Base-by-base conservation (phyloP, 2,888 invertebrate species). In the Zaprionus bogoriensis region DNA sequence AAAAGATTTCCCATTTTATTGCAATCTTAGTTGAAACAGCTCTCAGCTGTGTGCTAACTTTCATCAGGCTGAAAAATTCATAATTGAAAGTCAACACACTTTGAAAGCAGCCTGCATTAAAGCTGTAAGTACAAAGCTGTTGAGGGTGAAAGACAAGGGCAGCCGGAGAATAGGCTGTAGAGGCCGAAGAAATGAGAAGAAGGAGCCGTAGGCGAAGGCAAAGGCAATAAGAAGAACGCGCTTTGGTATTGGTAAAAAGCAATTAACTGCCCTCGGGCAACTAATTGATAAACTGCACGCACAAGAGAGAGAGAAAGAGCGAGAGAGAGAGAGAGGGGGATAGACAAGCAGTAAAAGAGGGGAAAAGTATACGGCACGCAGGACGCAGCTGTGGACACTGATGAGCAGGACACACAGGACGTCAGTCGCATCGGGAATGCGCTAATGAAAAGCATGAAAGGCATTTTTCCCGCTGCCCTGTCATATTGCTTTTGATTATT, bases 201-300 rank as follows among this genome's bases (percentile, higher is more conserved):
- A 14, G 7, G 7, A n/a, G 20, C 10, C 1, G 3, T 3, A 6
- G 10, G 6, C 0, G 10, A 4, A 9, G 19, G 3, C 6, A 6
- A 20, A 10, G 0, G 38, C 10, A 19, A n/a, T 39, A n/a, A 19
- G n/a, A 20, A 10, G 4, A 7, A 9, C 4, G 7, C 4, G 36
- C 6, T 1, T 47, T 38, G 38, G 32, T 54, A 61, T 62, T 65
- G 73, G 59, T 44, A 76, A 76, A 74, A 74, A 76, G 77, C 86
- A 80, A 80, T 80, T 80, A 86, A 83, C 81, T 86, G 66, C 47
- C 62, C 75, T 52, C 28, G 20, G 80, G 69, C 75, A 60, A 70
- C 87, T 80, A 80, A 80, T 80, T 80, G 80, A 86, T 86, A 74
- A 80, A 67, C 84, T 86, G 84, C 74, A 83, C 83, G 80, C 74